phyloP scores from a whole-genome alignment of 2,797 vertebrate species.

The Lophotriccus pileatus region DNA sequence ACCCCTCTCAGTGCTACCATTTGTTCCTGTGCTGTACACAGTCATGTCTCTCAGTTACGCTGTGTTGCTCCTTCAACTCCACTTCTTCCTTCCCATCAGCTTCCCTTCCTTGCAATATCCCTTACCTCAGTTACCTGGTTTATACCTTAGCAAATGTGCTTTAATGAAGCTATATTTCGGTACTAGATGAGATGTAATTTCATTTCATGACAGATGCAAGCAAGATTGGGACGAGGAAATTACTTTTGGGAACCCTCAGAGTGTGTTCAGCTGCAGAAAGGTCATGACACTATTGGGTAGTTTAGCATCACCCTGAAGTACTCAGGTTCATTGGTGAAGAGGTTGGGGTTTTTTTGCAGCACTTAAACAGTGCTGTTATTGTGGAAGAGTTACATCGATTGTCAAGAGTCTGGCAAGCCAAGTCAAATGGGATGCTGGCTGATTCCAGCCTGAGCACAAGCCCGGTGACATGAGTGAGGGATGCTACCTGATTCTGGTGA shows the following conservation, averaged over 20 bases:
- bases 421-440: background rate
- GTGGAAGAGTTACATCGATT: background rate
- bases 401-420: background rate
- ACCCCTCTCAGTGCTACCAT: background rate
- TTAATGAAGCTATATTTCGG: slow-evolving; percentile 46
- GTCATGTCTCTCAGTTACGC: background rate
- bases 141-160: background rate
- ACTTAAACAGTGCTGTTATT: background rate
- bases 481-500: background rate
- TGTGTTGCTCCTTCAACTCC: background rate
- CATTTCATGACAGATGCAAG: slow-evolving; percentile 11
- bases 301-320: background rate
- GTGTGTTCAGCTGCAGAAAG: slow-evolving; percentile 17
- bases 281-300: slow-evolving; percentile 6
- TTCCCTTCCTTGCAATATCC: background rate
- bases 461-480: background rate
- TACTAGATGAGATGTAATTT: slow-evolving; percentile 39
- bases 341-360: background rate
- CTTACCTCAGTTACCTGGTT: background rate
- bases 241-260: slow-evolving; percentile 29
- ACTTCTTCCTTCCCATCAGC: background rate
- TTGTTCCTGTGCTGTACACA: background rate
- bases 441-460: background rate
- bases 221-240: slow-evolving; percentile 41
- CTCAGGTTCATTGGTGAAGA: background rate